These are phyloP conservation scores for Antechinus flavipes DNA, from an alignment of 2,113 vertebrate species.

Conservation along the genomic window DNA sequence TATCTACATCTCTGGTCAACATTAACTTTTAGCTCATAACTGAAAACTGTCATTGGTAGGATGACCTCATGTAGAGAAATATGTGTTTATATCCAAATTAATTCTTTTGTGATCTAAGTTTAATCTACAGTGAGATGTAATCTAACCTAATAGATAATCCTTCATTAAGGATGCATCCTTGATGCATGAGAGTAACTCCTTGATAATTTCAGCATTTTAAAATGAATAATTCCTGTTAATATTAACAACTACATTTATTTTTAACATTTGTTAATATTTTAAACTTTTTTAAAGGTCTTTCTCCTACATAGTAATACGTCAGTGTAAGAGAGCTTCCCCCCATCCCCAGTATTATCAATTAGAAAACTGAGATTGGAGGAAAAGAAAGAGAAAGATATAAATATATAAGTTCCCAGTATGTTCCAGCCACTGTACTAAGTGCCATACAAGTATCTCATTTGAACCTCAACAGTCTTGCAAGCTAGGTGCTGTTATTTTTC, in stretches of 20 bases:
- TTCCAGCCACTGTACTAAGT: not conserved
- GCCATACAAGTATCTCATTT: not conserved
- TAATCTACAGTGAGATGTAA: not conserved
- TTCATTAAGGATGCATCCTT: not conserved
- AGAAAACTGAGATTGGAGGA: not conserved
- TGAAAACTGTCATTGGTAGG: not conserved
- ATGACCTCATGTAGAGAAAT: not conserved
- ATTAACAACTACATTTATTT: not conserved
- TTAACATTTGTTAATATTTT: not conserved
- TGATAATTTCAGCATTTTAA: not conserved
- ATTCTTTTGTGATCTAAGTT: not conserved
- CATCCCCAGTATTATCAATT: not conserved
- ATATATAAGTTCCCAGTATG: not conserved
- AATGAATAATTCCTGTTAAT: not conserved
- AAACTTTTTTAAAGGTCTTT: not conserved
- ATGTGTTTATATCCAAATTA: not conserved
- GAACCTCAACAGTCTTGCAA: not conserved
- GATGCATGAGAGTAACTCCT: not conserved
- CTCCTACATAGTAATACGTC: not conserved
- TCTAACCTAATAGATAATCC: not conserved
- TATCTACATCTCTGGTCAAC: not conserved
- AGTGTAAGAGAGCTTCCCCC: not conserved
- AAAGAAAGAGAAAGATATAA: not conserved
- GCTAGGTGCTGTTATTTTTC: not conserved
- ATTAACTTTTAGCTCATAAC: not conserved